Percentiles rank a stretch among this genome's conserved stretches.
These are phyloP conservation scores for Anagrus nilaparvatae DNA, from an alignment of 1,140 invertebrate species.

Conservation along the genomic window DNA sequence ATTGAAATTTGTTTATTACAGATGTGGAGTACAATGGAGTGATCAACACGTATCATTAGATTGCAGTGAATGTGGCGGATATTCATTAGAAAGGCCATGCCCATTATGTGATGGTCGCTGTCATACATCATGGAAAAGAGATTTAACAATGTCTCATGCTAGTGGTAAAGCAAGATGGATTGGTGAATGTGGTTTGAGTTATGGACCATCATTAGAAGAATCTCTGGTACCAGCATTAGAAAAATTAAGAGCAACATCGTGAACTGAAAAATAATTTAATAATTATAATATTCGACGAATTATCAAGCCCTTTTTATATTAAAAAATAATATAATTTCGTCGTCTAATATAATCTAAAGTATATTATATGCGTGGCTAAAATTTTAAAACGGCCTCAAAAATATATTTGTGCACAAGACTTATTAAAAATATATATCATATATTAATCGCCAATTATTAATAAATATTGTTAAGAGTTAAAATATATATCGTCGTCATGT, in stretches of 20 bases:
- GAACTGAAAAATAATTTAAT: conserved; percentile 30
- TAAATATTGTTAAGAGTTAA: no score
- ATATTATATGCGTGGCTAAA: no score
- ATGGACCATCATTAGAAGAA: conserved; percentile 35
- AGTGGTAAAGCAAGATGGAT: conserved; percentile 64
- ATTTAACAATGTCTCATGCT: conserved; percentile 65
- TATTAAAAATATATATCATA: no score
- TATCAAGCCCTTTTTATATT: no score
- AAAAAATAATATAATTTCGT: no score
- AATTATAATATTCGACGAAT: no score
- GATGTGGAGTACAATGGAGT: conserved; percentile 73
- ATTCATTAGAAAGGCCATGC: conserved; percentile 65
- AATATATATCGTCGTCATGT: no score
- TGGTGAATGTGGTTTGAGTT: conserved; percentile 50
- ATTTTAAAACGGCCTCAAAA: no score
- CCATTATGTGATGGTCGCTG: conserved; percentile 68
- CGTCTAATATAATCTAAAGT: no score
- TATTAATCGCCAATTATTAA: no score
- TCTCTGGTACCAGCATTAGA: conserved; percentile 35
- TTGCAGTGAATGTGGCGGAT: conserved; percentile 75
- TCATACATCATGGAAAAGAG: conserved; percentile 61
- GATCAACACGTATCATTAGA: conserved; percentile 70
- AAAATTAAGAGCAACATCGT: conserved; percentile 38
- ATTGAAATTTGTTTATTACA: conserved; percentile 31
- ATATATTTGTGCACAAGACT: no score